phyloP scores from a whole-genome alignment of 2,888 invertebrate species.

The Torymus auratus region DNA sequence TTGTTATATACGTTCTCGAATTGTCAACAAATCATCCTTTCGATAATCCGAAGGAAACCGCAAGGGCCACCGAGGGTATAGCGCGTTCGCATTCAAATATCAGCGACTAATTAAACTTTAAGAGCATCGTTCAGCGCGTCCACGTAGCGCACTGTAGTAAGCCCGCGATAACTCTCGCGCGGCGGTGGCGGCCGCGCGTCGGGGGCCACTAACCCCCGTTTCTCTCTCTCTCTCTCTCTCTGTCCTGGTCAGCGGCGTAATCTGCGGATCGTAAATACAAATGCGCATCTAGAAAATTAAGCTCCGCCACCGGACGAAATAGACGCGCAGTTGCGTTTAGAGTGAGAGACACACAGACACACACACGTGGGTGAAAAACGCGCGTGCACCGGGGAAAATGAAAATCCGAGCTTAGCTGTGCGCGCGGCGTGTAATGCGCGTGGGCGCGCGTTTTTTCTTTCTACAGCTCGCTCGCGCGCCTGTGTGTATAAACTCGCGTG shows the following conservation, averaged over 20 bases:
- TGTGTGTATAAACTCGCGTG: constrained; percentile 6
- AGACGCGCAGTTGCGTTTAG: neutral
- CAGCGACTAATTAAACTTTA: neutral
- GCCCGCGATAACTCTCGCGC: neutral
- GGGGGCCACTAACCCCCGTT: too few species aligned
- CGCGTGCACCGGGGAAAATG: constrained; percentile 1
- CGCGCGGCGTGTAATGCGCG: constrained; percentile 11
- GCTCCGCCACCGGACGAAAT: neutral
- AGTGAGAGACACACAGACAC: neutral
- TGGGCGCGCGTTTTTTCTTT: neutral
- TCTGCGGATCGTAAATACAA: constrained; percentile 29
- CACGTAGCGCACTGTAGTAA: neutral
- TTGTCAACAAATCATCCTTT: too few species aligned
- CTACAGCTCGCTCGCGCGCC: neutral
- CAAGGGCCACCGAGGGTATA: too few species aligned
- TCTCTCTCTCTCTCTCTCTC: too few species aligned
- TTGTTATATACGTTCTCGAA: too few species aligned
- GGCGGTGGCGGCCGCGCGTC: too few species aligned
- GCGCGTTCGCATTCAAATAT: too few species aligned
- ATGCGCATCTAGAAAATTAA: constrained; percentile 32
- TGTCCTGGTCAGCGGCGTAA: too few species aligned
- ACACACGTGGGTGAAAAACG: neutral
- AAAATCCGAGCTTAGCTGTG: constrained; percentile 7
- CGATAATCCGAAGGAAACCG: too few species aligned
- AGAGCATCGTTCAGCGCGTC: neutral